A percentile compares a stretch with the other conserved stretches of the same genome.
Conservation (phyloP, 2,888 invertebrate species). For the Meliscaeva auricollis region DNA sequence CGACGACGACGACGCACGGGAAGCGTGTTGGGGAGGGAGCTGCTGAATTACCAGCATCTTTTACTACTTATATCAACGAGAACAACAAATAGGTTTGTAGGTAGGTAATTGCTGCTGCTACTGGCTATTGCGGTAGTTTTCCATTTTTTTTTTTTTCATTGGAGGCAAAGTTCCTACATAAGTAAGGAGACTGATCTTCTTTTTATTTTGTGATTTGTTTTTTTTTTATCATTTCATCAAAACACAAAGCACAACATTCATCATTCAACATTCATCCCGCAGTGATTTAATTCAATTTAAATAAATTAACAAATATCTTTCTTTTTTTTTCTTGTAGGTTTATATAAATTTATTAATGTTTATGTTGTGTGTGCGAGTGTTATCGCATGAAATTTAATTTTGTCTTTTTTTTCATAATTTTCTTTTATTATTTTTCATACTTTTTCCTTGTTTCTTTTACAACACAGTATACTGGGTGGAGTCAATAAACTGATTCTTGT, state of each 20-base stretch:
- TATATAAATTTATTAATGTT: not conserved
- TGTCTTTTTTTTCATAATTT: conserved; percentile 21
- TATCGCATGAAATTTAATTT: conserved; percentile 42
- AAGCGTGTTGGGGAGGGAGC: not conserved
- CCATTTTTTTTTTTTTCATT: not conserved
- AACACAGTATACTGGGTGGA: conserved; percentile 51
- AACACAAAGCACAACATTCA: conserved; percentile 35
- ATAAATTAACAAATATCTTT: conserved; percentile 68
- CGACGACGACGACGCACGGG: too few species aligned
- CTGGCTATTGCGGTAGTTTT: not conserved
- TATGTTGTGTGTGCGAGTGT: conserved; percentile 14
- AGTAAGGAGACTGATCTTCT: conserved; percentile 22
- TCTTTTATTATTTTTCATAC: conserved; percentile 16
- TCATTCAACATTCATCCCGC: conserved; percentile 57
- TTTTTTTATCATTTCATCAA: conserved; percentile 50
- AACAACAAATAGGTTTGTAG: conserved; percentile 4
- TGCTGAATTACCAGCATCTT: conserved; percentile 25
- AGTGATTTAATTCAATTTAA: conserved; percentile 75
- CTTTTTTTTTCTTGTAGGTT: not conserved
- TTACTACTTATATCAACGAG: conserved; percentile 6
- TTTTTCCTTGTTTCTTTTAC: conserved; percentile 25
- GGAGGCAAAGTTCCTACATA: not conserved
- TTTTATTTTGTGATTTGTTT: too few species aligned
- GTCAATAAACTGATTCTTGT: conserved; percentile 58
- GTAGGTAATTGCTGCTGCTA: too few species aligned